Conservation (phyloP, 2,113 vertebrate species). For the Ploceus nigricollis region DNA sequence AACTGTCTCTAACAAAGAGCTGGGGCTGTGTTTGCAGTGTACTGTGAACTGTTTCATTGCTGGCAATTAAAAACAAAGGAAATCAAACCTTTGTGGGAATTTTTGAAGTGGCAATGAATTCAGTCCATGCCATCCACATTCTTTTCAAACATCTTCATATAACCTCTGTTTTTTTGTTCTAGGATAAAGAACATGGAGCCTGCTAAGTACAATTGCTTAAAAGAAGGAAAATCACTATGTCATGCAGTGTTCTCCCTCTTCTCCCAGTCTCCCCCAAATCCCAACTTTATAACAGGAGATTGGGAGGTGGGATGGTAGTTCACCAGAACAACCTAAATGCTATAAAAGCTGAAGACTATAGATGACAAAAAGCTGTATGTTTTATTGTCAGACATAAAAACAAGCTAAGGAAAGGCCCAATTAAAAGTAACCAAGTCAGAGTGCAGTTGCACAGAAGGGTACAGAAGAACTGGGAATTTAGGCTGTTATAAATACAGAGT, state of each 20-base stretch:
- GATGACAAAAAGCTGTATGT: background rate
- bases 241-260: background rate
- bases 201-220: background rate
- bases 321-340: background rate
- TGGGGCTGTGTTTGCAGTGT: slow-evolving; percentile 17
- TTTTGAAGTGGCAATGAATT: slow-evolving; percentile 32
- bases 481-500: background rate
- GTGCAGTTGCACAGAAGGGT: background rate
- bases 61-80: slow-evolving; percentile 52
- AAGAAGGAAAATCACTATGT: background rate
- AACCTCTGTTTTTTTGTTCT: background rate
- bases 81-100: slow-evolving; percentile 11
- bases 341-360: background rate
- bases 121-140: background rate
- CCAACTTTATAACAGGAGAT: background rate
- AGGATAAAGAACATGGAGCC: background rate
- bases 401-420: background rate
- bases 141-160: background rate
- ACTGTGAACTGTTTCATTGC: slow-evolving; percentile 48
- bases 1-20: slow-evolving; percentile 32
- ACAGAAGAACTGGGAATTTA: background rate
- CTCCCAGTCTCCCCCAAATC: background rate
- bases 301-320: background rate
- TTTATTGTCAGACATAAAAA: background rate
- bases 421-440: background rate